Evolutionary conservation across 2,888 invertebrate species (phyloP), one percentile per base, ranked within the genome.

Genomic region (Serrognathus titanus): DNA sequence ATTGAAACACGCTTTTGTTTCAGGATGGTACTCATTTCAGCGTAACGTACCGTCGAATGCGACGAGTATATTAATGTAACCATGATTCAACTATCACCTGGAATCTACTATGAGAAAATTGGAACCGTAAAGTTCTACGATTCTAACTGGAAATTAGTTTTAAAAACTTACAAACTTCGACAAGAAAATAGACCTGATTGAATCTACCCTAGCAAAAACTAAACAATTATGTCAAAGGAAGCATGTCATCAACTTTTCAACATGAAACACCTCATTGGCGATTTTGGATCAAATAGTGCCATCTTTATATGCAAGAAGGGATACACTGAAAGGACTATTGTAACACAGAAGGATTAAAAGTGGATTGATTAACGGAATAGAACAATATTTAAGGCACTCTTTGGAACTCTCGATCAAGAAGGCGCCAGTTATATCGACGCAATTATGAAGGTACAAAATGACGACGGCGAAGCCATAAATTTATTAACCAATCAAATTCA

Each of bases 1-100:
- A 47, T 36, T 58, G 51, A 58, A 58, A 50, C 45, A n/a, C n/a
- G 45, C 46, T 36, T 45, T 51, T 51, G 24, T 46, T 51, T 31
- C 55, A 50, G 43, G 20, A 38, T 4, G 8, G 8, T 50, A 38
- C 12, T 50, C 12, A 12, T n/a, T n/a, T n/a, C n/a, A n/a, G n/a
- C n/a, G n/a, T n/a, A n/a, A 13, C 13, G 35, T 16, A 40, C 7
- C 45, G 38, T 35, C 6, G 20, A 12, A 41, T 38, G 10, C 16
- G 7, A 31, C 35, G 12, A 11, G 11, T 51, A 41, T 11, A 16
- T 16, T 16, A 16, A 16, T 16, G 3, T 16, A 16, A 16, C 16
- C 3, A 3, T 3, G 3, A 16, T 16, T 5, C 10, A 51, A 51
- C 10, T 10, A 31, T 31, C 24, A 8, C 12, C 48, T 9, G 36